Base-by-base conservation (phyloP, 2,888 invertebrate species). In the Allacma fusca region DNA sequence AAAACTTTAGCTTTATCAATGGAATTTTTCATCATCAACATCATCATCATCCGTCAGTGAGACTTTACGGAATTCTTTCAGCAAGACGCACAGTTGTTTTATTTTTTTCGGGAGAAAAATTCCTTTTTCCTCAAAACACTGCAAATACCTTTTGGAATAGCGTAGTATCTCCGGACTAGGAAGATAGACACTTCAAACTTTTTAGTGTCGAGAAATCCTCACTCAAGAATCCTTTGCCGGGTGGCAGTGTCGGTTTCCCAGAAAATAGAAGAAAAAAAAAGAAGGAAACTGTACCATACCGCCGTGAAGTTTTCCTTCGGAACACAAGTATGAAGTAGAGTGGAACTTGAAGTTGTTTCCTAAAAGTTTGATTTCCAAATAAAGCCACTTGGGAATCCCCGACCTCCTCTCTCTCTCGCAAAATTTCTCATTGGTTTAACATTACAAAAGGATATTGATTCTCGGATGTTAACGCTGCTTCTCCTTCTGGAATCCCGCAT, bases 1-100 rank as follows among this genome's bases (percentile, higher is more conserved):
- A 50, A 50, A 50, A 50, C 9, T 50, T 50, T 50, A 50, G 50
- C 50, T 50, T 50, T 50, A 50, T 50, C 50, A 50, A 50, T 50
- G 50, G 50, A 50, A 50, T 50, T 50, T 50, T 50, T 50, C 50
- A 40, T 40, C 40, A 40, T 40, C 50, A 2, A 19, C 40, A 50
- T 50, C 50, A 50, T n/a, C 50, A 13, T 19, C 4, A 50, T 34
- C 34, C 34, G 50, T 50, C 7, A 50, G 50, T 50, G 50, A 34
- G 34, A 50, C 16, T 50, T 50, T 12, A 16, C 50, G 50, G 50
- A 50, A 50, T 50, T 50, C 50, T 50, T 50, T 50, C 50, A 50
- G 1, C 50, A n/a, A 5, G 50, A 50, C n/a, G n/a, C n/a, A 19
- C 34, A 34, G 34, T 34, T 34, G 4, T 34, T 50, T n/a, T 50